Conservation (phyloP, 2,797 vertebrate species). For the Manis crassicaudata region DNA sequence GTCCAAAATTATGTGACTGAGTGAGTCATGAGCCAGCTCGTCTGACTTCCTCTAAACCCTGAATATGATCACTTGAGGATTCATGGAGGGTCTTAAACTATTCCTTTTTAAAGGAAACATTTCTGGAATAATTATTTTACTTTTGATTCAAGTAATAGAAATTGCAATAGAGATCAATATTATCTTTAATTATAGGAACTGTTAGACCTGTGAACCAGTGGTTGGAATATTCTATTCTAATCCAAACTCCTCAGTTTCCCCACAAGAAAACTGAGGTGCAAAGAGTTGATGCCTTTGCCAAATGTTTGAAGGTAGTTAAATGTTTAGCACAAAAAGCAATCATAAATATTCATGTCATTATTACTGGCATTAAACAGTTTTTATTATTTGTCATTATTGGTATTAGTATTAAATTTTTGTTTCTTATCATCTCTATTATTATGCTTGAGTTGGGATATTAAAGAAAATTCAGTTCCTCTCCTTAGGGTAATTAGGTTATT, state of each 20-base stretch:
- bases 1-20: not conserved
- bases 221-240: not conserved
- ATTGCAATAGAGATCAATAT: not conserved
- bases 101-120: not conserved
- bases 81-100: not conserved
- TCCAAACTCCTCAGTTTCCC: not conserved
- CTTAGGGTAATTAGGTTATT: not conserved
- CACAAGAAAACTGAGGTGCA: not conserved
- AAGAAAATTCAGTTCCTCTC: not conserved
- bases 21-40: not conserved
- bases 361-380: not conserved
- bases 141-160: not conserved
- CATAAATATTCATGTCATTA: not conserved
- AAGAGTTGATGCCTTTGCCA: not conserved
- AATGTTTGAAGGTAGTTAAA: not conserved
- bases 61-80: not conserved
- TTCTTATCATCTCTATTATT: conserved; percentile 2
- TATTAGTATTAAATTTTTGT: not conserved
- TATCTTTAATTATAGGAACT: not conserved
- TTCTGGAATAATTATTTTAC: not conserved
- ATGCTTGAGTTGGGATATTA: not conserved
- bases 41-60: not conserved
- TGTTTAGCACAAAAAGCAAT: not conserved
- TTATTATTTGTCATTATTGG: not conserved
- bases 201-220: not conserved